Evolutionary conservation across 2,888 invertebrate species (phyloP).

Genomic region (Cremastobaeus sp.): DNA sequence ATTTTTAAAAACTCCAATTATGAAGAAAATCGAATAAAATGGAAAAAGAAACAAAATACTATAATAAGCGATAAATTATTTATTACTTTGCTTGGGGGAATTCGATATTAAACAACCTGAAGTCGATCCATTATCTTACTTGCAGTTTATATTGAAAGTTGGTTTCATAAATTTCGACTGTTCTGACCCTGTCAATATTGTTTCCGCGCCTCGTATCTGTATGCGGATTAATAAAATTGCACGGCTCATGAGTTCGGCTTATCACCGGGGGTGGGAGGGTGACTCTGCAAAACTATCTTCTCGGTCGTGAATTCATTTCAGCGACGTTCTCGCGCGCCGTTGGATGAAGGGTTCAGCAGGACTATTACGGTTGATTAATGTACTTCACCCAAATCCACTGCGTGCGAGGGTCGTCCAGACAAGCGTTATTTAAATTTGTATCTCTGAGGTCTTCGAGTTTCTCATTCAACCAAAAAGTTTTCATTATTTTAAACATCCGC

Average conservation of each 20-base stretch:
- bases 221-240: conserved; percentile 65
- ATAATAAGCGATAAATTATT: conserved; percentile 46
- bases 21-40: no score
- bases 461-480: no score
- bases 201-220: conserved; percentile 54
- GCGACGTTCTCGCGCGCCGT: conserved; percentile 55
- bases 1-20: no score
- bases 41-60: conserved; percentile 17
- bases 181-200: conserved; percentile 62
- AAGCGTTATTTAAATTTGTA: conserved; percentile 63
- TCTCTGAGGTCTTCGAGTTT: conserved; percentile 24
- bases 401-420: conserved; percentile 63
- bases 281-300: conserved; percentile 66
- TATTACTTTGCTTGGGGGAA: conserved; percentile 41
- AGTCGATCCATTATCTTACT: conserved; percentile 54
- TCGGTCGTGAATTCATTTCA: conserved; percentile 67
- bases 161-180: conserved; percentile 55
- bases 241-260: conserved; percentile 65
- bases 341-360: conserved; percentile 70
- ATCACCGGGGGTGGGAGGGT: conserved; percentile 60
- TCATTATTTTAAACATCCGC: no score
- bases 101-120: conserved; percentile 40
- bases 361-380: conserved; percentile 72
- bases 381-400: conserved; percentile 66
- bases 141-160: conserved; percentile 56